Conservation (phyloP, 2,113 vertebrate genomes). For the Coreoperca whiteheadi region DNA sequence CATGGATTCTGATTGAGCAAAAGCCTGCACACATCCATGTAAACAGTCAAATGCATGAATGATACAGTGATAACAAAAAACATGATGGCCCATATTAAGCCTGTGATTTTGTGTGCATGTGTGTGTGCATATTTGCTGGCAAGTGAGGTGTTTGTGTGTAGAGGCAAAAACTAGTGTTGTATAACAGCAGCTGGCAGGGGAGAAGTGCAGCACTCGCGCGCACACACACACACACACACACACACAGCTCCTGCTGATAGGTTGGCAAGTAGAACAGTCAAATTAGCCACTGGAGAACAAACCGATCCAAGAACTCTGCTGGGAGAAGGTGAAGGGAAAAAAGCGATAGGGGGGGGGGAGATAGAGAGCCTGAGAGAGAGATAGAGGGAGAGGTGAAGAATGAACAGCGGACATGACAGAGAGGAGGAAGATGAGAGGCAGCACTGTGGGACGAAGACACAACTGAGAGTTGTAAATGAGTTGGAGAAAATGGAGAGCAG, state of each 20-base stretch:
- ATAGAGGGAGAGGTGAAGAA: slow-evolving; percentile 12
- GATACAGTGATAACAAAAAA: slow-evolving; percentile 38
- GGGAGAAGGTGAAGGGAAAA: slow-evolving; percentile 72
- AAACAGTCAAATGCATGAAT: slow-evolving; percentile 53
- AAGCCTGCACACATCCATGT: slow-evolving; percentile 23
- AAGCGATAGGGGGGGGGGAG: slow-evolving; percentile 26
- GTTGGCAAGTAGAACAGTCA: slow-evolving; percentile 81
- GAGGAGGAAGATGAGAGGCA: slow-evolving; percentile 42
- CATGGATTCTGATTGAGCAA: slow-evolving; percentile 19
- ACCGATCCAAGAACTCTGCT: slow-evolving; percentile 63
- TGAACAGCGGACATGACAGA: slow-evolving; percentile 26
- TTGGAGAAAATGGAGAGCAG: slow-evolving; percentile 41
- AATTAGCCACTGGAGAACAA: slow-evolving; percentile 82
- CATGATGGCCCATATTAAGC: slow-evolving; percentile 27
- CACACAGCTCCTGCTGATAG: slow-evolving; percentile 63
- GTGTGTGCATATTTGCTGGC: slow-evolving; percentile 56
- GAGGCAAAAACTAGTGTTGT: slow-evolving; percentile 71
- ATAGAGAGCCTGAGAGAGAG: slow-evolving; percentile 20
- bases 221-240: slow-evolving; percentile 51
- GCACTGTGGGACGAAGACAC: slow-evolving; percentile 5
- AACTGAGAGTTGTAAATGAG: slow-evolving; percentile 48
- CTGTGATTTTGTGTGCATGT: slow-evolving; percentile 29
- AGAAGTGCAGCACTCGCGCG: slow-evolving; percentile 41
- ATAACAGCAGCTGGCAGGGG: slow-evolving; percentile 79
- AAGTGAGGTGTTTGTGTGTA: slow-evolving; percentile 73